These are phyloP conservation scores for Paramisgurnus dabryanus DNA, from an alignment of 2,113 vertebrate species.

Conservation along the genomic window DNA sequence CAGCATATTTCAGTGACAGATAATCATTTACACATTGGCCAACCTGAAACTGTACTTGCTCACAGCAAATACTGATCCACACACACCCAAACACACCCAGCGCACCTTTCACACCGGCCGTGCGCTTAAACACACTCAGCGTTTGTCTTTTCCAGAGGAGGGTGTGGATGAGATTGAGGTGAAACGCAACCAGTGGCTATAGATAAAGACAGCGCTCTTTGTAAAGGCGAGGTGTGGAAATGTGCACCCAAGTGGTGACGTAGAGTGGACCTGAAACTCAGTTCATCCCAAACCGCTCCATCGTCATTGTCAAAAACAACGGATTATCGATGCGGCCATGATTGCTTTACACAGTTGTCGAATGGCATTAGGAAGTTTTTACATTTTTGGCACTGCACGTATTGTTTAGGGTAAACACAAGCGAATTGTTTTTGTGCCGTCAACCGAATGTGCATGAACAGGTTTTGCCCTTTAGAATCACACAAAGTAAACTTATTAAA, in stretches of 20 bases:
- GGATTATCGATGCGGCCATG: not conserved
- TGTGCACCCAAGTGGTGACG: not conserved
- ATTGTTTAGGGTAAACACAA: conserved; percentile 13
- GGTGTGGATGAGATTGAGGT: not conserved
- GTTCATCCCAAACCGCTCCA: not conserved
- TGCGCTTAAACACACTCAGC: conserved; percentile 20
- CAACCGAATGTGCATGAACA: not conserved
- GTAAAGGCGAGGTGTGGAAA: not conserved
- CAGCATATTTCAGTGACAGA: conserved; percentile 34
- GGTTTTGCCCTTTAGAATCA: not conserved
- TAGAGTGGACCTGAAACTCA: not conserved
- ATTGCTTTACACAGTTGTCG: conserved; percentile 2
- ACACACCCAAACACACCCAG: conserved; percentile 45
- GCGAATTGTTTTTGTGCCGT: not conserved
- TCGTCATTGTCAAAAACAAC: not conserved
- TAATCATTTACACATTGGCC: conserved; percentile 20
- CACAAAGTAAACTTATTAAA: not conserved
- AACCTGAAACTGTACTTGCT: conserved; percentile 29
- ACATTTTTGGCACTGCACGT: not conserved
- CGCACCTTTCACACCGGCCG: conserved; percentile 52
- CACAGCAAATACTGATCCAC: conserved; percentile 35
- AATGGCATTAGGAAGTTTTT: not conserved
- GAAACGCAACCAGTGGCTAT: conserved; percentile 38
- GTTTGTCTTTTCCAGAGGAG: conserved; percentile 6
- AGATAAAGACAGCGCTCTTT: conserved; percentile 25